A percentile compares a stretch with the other conserved stretches of the same genome.
Evolutionary conservation across 2,113 vertebrate genomes (phyloP).

Genomic region (Dendropsophus ebraccatus): DNA sequence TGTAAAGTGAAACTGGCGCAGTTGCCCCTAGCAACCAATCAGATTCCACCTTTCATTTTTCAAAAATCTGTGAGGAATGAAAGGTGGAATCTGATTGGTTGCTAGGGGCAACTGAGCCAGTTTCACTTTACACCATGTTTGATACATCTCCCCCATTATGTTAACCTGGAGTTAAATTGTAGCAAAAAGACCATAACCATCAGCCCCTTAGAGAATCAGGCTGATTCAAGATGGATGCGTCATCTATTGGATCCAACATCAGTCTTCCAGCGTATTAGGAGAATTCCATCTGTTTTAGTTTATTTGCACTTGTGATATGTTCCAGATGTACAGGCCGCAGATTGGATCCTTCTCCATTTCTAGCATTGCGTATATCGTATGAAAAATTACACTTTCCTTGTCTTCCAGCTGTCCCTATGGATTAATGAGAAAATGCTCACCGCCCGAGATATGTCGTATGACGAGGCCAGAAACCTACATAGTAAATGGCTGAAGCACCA

Average conservation of each 20-base stretch:
- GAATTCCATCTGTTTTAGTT: constrained; percentile 18
- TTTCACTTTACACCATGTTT: too few species aligned
- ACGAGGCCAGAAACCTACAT: constrained; percentile 97
- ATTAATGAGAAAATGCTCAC: constrained; percentile 99
- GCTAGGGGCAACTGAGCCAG: too few species aligned
- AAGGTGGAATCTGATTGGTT: too few species aligned
- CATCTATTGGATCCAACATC: neutral
- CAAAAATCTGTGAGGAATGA: too few species aligned
- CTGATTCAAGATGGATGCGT: constrained; percentile 11
- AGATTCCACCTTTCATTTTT: too few species aligned
- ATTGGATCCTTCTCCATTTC: neutral
- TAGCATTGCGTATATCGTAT: neutral
- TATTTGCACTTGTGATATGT: neutral
- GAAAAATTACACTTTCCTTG: constrained; percentile 31
- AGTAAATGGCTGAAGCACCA: constrained; percentile 97
- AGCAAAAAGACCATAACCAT: neutral
- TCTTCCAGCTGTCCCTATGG: constrained; percentile 90
- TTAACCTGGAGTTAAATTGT: neutral
- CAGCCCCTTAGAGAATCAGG: constrained; percentile 6
- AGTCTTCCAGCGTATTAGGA: neutral
- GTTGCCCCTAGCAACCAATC: too few species aligned
- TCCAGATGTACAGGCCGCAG: constrained; percentile 25
- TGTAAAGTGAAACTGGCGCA: too few species aligned
- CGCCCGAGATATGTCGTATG: constrained; percentile 97
- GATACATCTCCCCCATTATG: too few species aligned